These are phyloP conservation scores for Pyrrhosoma nymphula DNA, from an alignment of 2,888 invertebrate genomes.

Conservation along the genomic window DNA sequence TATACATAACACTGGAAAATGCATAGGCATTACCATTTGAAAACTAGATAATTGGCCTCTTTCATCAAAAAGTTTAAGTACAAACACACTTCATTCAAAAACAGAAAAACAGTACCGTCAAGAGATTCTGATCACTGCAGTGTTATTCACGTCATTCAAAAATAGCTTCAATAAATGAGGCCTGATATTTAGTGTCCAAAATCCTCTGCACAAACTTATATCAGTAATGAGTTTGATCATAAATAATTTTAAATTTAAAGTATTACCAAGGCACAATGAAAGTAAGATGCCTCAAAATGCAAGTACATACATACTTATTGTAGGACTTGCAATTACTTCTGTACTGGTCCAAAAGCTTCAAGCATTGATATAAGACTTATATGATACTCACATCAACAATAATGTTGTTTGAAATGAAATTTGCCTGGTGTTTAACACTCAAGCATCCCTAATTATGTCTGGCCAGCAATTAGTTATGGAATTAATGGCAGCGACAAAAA, in stretches of 20 bases:
- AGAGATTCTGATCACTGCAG: not conserved
- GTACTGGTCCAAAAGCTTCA: no score
- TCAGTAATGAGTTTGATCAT: not conserved
- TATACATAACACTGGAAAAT: not conserved
- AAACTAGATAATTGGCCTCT: not conserved
- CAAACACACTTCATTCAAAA: not conserved
- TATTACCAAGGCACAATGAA: not conserved
- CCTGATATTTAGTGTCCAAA: not conserved
- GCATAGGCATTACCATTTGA: not conserved
- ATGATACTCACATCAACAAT: no score
- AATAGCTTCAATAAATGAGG: not conserved
- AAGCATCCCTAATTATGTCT: no score
- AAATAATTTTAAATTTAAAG: not conserved
- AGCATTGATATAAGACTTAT: no score
- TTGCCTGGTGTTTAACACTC: no score
- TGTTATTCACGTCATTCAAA: not conserved
- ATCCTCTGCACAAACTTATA: no score
- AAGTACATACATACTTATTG: not conserved
- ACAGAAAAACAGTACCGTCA: not conserved
- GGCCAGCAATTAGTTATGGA: no score
- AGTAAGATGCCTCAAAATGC: not conserved
- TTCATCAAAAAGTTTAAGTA: slow-evolving; percentile 1
- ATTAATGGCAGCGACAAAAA: no score
- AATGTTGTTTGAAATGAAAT: no score
- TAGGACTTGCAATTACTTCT: no score